phyloP scores from a whole-genome alignment of 2,113 vertebrate species.

The Dipodomys ordii region DNA sequence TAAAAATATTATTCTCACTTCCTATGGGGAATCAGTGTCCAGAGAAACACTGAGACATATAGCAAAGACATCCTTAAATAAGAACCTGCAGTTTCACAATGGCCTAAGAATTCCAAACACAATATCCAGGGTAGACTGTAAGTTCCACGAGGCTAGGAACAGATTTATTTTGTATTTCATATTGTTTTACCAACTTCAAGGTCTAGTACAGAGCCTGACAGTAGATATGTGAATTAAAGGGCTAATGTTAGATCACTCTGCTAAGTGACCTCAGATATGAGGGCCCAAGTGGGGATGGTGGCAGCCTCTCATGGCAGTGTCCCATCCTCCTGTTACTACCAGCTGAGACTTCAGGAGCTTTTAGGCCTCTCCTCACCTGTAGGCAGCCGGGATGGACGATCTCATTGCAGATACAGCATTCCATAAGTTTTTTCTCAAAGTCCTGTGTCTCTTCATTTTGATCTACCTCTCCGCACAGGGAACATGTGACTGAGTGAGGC shows the following conservation, averaged over 20 bases:
- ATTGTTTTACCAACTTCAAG: not conserved
- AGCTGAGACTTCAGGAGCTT: not conserved
- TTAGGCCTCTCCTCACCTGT: slow-evolving; percentile 87
- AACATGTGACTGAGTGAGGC: slow-evolving; percentile 96
- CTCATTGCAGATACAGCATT: slow-evolving; percentile 96
- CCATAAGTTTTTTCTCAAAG: slow-evolving; percentile 95
- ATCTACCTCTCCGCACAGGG: slow-evolving; percentile 95
- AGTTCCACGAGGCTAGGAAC: not conserved
- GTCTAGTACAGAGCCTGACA: not conserved
- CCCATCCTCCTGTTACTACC: not conserved
- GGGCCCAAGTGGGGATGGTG: not conserved
- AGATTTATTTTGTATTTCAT: not conserved
- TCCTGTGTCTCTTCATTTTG: slow-evolving; percentile 93
- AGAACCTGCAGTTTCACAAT: not conserved
- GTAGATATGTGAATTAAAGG: not conserved
- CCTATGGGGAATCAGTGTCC: not conserved
- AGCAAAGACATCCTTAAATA: not conserved
- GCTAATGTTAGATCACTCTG: not conserved
- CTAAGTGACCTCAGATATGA: not conserved
- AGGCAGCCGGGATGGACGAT: slow-evolving; percentile 96
- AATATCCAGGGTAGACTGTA: not conserved
- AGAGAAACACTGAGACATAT: not conserved
- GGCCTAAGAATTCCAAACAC: not conserved
- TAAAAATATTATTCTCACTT: not conserved
- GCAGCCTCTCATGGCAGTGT: not conserved